These are phyloP conservation scores for Artibeus lituratus DNA, from an alignment of 2,797 vertebrate genomes.

Conservation along the genomic window DNA sequence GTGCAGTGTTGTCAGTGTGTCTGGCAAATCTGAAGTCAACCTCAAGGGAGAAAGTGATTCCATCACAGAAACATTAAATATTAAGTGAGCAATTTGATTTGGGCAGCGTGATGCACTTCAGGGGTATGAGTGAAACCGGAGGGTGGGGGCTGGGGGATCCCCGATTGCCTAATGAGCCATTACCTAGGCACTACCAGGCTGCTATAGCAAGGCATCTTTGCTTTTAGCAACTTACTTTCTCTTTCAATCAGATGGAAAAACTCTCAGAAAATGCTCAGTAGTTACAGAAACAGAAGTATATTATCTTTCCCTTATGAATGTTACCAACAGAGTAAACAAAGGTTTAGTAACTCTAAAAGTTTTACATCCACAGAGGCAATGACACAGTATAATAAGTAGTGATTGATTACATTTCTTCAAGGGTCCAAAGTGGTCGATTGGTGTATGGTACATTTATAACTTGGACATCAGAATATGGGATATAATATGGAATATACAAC, in stretches of 20 bases:
- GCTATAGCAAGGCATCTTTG: neutral
- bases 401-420: neutral
- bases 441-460: neutral
- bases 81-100: conserved; percentile 77
- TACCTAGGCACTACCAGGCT: neutral
- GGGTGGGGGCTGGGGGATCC: neutral
- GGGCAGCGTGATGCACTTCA: conserved; percentile 51
- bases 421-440: neutral
- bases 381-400: neutral
- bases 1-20: conserved; percentile 72
- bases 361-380: neutral
- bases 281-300: neutral
- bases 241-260: conserved; percentile 36
- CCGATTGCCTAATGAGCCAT: neutral
- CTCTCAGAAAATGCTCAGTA: neutral
- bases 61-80: conserved; percentile 81
- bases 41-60: conserved; percentile 74
- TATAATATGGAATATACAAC: neutral
- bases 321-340: neutral
- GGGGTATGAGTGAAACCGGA: conserved; percentile 3
- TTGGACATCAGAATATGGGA: neutral
- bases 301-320: neutral
- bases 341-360: neutral
- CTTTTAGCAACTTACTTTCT: conserved; percentile 60
- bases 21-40: conserved; percentile 71